Evolutionary conservation across 35 echinoderm and acorn worm species (phyloP), one percentile per base, ranked within the genome.

Genomic region (Ptychodera flava): DNA sequence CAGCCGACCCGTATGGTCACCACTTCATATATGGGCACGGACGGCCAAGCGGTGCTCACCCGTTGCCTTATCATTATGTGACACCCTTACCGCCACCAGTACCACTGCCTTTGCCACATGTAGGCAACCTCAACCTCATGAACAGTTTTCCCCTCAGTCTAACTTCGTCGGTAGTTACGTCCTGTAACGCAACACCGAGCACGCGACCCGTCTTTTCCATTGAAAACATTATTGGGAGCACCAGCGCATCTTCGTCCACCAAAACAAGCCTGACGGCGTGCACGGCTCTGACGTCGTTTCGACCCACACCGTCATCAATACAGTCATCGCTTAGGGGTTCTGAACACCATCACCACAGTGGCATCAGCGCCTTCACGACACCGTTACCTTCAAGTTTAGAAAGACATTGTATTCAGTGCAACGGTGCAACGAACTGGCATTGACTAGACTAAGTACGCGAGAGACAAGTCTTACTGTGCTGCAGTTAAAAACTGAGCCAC

Each of bases 51-150:
- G 78, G 78, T 33, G 77, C 38, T 76, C 96, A 79, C 85, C 92
- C 90, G 83, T 37, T 99, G 53, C 96, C 96, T n/a, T 99, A 99
- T 76, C 96, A 88, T 33, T 99, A 92, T 37, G 88, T 99, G 0
- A 91, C 96, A 30, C 96, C 96, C 1, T 77, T 99, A 78, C 96
- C 96, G 32, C 93, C 96, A 0, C 92, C 96, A 27, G 93, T 94
- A 28, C 90, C 96, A 33, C 88, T 99, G 34, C 93, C 96, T 35
- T 85, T 99, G 37, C 93, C 96, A 16, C 33, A 83, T 29, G 12
- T 83, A 30, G 16, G 34, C 37, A 37, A 34, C 82, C 28, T 34
- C n/a, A 36, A 28, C 35, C 35, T 36, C 35, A n/a, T 83, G 82
- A 16, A 83, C 82, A 37, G 82, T 83, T 10, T 34, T 34, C 34